Evolutionary conservation across 1,140 invertebrate species (phyloP).

Genomic region (Delia radicum): DNA sequence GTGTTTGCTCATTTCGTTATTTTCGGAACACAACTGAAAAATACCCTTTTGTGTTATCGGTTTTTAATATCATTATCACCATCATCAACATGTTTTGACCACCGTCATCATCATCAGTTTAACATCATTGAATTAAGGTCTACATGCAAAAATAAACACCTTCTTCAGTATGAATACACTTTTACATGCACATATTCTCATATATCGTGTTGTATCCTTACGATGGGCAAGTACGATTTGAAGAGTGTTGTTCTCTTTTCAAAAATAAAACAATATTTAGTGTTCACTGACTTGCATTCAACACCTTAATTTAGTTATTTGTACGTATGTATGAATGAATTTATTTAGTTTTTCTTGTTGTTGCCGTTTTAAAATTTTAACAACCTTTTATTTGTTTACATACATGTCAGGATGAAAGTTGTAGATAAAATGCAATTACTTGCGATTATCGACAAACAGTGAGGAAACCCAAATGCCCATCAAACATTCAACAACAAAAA

Average conservation of each 20-base stretch:
- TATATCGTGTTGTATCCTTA: too few species aligned
- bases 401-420: conserved; percentile 52
- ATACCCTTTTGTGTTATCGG: conserved; percentile 14
- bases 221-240: too few species aligned
- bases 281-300: conserved; percentile 24
- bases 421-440: conserved; percentile 56
- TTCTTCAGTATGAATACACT: background rate
- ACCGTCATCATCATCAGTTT: background rate
- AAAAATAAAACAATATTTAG: background rate
- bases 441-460: conserved; percentile 46
- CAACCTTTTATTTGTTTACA: conserved; percentile 21
- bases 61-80: conserved; percentile 11
- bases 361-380: conserved; percentile 29
- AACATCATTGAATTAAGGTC: conserved; percentile 19
- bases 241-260: too few species aligned
- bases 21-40: too few species aligned
- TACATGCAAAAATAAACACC: conserved; percentile 23
- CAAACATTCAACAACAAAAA: background rate
- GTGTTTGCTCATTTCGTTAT: background rate
- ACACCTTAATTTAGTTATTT: conserved; percentile 20
- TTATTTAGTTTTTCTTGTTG: background rate
- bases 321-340: background rate
- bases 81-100: conserved; percentile 24
- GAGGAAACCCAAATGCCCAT: background rate
- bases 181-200: too few species aligned